Evolutionary conservation across 2,113 vertebrate species (phyloP), one percentile per base, ranked within the genome.

Genomic region (Grammomys surdaster): DNA sequence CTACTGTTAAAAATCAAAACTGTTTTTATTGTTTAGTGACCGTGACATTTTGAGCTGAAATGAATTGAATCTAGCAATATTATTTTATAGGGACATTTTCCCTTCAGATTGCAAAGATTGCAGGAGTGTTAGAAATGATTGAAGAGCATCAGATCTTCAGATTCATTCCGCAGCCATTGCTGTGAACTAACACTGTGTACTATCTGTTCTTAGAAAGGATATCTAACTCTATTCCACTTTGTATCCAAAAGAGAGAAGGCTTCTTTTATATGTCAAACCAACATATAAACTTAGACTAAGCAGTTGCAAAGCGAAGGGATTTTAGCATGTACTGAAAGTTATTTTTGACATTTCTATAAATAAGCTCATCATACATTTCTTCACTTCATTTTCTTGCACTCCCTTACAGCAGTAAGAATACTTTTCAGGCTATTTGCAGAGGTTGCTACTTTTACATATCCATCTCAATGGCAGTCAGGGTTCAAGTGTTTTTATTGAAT

Each of bases 311-410:
- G 70, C 89, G 95, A 73, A 81, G 20, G 2, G 22, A 8, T 89
- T 43, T 54, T 76, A 93, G 46, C 85, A 90, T 94, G 33, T 92
- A 76, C 94, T 96, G 40, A 92, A 92, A 93, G 80, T 92, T 95
- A 88, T 94, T 96, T 97, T 95, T 97, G 78, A 95, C 86, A 93
- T 92, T 90, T 90, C 93, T 90, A 92, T 97, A 97, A 96, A 97
- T 95, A 96, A 92, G 40, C 56, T 94, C 33, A 72, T 94, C 36
- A n/a, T 11, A 69, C 1, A 2, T 33, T 69, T 31, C 65, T 69
- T 69, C 65, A 13, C 28, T 67, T 70, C 81, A 88, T 94, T 92
- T 56, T n/a, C 85, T 72, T 54, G 3, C 0, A 12, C 22, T 88
- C 70, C 94, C 60, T 58, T 96, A 88, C 84, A 89, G 89, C 94